These are phyloP conservation scores for Saguinus imperator DNA, from an alignment of 2,113 vertebrate species.

Conservation along the genomic window DNA sequence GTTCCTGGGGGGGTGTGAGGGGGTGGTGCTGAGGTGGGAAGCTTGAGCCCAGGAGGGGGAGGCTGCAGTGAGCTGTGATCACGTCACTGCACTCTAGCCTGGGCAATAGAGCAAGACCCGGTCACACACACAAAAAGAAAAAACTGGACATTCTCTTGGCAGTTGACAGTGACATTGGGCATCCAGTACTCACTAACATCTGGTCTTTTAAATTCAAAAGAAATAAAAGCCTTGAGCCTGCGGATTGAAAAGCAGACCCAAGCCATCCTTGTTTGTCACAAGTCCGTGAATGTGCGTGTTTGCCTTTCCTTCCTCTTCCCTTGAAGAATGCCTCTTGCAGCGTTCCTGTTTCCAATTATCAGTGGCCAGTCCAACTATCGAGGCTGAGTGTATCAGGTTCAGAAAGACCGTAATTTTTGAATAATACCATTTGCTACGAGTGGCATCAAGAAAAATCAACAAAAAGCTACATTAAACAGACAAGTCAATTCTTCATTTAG, in stretches of 20 bases:
- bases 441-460: conserved; percentile 26
- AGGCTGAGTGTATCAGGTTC: neutral
- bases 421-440: conserved; percentile 9
- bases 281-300: neutral
- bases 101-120: too few relatives aligned
- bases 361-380: neutral
- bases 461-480: neutral
- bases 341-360: neutral
- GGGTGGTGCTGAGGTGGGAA: too few relatives aligned
- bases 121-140: neutral
- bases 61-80: too few relatives aligned
- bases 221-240: neutral
- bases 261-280: neutral
- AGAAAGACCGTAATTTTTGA: neutral
- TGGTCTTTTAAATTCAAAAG: neutral
- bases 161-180: neutral
- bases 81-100: too few relatives aligned
- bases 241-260: neutral
- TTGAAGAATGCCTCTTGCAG: neutral
- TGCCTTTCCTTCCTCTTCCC: neutral
- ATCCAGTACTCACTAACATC: neutral
- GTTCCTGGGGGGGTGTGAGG: too few relatives aligned
- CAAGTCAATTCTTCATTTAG: neutral
- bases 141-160: neutral
- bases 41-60: too few relatives aligned